Evolutionary conservation across 2,113 vertebrate genomes (phyloP).

Genomic region (Nannobrachium achirus): DNA sequence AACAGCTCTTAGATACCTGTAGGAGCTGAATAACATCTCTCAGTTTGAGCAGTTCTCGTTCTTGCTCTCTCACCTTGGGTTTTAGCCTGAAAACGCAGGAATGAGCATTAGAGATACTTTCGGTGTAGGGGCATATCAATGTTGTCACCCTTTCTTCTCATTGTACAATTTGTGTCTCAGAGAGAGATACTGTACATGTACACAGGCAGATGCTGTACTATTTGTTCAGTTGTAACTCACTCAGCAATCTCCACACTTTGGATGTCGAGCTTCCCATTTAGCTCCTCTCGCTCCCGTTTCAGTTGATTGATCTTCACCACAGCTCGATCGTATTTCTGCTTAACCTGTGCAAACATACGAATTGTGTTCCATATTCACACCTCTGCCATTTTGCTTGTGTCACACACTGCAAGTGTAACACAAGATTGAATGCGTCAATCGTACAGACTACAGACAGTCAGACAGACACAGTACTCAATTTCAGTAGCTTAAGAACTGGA

Average conservation of each 20-base stretch:
- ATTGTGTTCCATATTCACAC: too few relatives aligned
- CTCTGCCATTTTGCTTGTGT: too few relatives aligned
- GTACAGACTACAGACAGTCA: too few relatives aligned
- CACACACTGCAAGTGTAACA: constrained; percentile 31
- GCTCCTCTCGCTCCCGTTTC: constrained; percentile 54
- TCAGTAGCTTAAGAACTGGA: too few relatives aligned
- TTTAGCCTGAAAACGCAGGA: constrained; percentile 57
- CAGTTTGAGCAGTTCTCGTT: constrained; percentile 58
- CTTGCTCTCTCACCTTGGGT: constrained; percentile 45
- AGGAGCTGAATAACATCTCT: constrained; percentile 68
- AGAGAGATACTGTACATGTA: too few relatives aligned
- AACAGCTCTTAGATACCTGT: constrained; percentile 55
- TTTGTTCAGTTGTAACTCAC: too few relatives aligned
- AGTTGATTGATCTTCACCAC: constrained; percentile 63
- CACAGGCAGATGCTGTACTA: too few relatives aligned
- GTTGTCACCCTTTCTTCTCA: neutral
- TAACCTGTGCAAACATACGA: neutral
- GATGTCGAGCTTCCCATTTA: constrained; percentile 26
- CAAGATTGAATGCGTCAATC: neutral
- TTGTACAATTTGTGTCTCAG: neutral
- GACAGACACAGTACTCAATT: too few relatives aligned
- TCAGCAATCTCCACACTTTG: constrained; percentile 53
- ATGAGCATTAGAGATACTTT: neutral
- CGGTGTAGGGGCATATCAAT: neutral
- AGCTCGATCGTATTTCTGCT: constrained; percentile 69